A percentile compares a stretch with the other conserved stretches of the same genome.
These are phyloP conservation scores for Rhopilema esculentum DNA, from an alignment of 30 jellyfish, hydroid and myxozoan genomes.

Conservation along the genomic window DNA sequence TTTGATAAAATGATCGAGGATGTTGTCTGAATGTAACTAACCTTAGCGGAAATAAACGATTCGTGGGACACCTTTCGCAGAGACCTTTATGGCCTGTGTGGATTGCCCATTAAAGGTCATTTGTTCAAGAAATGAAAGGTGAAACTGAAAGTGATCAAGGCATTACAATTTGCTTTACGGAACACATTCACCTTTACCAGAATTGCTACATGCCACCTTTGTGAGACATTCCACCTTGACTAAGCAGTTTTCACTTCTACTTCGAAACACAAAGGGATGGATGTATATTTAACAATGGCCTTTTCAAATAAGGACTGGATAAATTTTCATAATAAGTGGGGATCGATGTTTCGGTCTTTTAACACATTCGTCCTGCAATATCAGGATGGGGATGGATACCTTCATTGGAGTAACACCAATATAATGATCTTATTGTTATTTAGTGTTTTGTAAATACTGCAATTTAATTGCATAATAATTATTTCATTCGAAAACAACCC, in stretches of 20 bases:
- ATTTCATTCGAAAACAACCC: slow-evolving; percentile 2
- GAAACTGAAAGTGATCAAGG: background rate
- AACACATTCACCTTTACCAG: background rate
- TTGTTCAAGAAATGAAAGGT: background rate
- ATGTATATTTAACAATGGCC: background rate
- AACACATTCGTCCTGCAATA: background rate
- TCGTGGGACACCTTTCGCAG: background rate
- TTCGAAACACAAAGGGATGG: background rate
- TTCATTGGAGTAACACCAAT: background rate
- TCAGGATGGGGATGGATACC: background rate
- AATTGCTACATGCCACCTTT: background rate
- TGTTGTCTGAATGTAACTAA: slow-evolving; percentile 47
- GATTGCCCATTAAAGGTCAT: background rate
- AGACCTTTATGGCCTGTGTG: background rate
- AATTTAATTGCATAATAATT: slow-evolving; percentile 46
- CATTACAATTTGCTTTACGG: no score
- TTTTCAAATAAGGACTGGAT: background rate
- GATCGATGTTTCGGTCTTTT: background rate
- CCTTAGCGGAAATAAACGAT: no score
- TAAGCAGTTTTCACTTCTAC: background rate
- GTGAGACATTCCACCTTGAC: background rate
- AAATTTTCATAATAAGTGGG: background rate
- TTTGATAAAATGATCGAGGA: slow-evolving; percentile 79
- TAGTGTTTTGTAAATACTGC: slow-evolving; percentile 51
- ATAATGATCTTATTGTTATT: slow-evolving; percentile 4